Base-by-base conservation (phyloP, 2,797 vertebrate genomes). In the Galago senegalensis region DNA sequence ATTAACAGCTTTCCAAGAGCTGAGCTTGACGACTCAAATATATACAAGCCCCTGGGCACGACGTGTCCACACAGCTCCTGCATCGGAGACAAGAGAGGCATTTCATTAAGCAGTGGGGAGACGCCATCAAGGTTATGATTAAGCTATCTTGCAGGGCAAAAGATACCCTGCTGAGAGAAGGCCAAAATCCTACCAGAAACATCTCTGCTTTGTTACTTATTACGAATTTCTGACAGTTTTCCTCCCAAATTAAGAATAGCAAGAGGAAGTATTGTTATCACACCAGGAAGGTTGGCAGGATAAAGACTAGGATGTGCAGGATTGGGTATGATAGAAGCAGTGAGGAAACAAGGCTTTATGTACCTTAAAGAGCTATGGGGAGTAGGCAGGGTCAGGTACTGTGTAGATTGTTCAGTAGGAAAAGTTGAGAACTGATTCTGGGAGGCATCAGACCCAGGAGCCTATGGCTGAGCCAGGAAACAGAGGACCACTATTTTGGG, bases 1-100 rank as follows among this genome's bases (percentile, higher is more conserved):
- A 95, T 97, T 83, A 97, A 77, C 69, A 89, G 87, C 83, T 87
- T 96, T 87, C 60, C 40, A 49, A 67, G 84, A 94, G 72, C 75
- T 23, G 92, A 89, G 29, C 76, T 43, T 92, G 94, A 89, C 63
- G 92, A 61, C 34, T n/a, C 76, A 87, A 70, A 95, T 49, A 13
- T 4, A 31, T 34, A 16, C 81, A 87, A 82, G 76, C 77, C 85
- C 92, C 11, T 37, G 90, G 84, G 84, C 13, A n/a, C 49, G 63
- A 16, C 0, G 0, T 76, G 58, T 86, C 46, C 43, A 37, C 43
- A 8, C 3, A 14, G 16, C 0, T 3, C 61, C 37, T 72, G 84
- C 81, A 67, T 88, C 89, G 49, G 87, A n/a, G 91, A 92, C 1
- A 43, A 76, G 73, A 89, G 56, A 27, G 34, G 13, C 61, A 21